Conservation (phyloP, 2,888 invertebrate species). For the Frankliniella intonsa region DNA sequence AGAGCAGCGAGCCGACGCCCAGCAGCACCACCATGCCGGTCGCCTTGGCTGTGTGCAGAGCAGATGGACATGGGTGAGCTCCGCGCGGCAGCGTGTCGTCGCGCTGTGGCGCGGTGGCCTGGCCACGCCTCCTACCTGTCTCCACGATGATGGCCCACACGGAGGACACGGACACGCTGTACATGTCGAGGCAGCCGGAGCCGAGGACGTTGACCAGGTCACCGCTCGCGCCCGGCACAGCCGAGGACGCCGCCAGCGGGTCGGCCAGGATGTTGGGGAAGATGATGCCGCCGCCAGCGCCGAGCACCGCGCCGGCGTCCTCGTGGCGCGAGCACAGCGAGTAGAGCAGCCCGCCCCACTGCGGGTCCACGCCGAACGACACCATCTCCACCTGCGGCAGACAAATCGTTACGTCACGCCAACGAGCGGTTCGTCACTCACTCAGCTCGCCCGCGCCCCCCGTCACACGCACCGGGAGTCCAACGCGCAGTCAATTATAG, state of each 20-base stretch:
- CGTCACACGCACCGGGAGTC: not conserved
- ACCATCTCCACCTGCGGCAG: conserved; percentile 35
- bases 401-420: not conserved
- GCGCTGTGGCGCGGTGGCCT: not conserved
- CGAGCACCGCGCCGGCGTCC: conserved; percentile 34
- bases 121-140: conserved; percentile 39
- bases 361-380: conserved; percentile 38
- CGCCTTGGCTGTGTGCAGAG: conserved; percentile 43
- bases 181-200: conserved; percentile 37
- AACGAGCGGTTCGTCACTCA: not conserved
- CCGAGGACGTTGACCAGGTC: conserved; percentile 40
- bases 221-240: conserved; percentile 42
- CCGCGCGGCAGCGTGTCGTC: not conserved
- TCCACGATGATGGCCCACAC: conserved; percentile 40
- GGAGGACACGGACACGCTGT: conserved; percentile 37
- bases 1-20: conserved; percentile 46
- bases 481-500: too few relatives aligned
- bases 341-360: conserved; percentile 39
- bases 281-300: conserved; percentile 34
- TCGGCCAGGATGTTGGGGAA: conserved; percentile 38
- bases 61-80: not conserved
- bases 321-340: conserved; percentile 39
- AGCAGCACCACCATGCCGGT: conserved; percentile 46
- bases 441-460: not conserved
- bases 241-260: conserved; percentile 34